Evolutionary conservation across 2,888 invertebrate genomes (phyloP).

Genomic region (Ariolimax columbianus): DNA sequence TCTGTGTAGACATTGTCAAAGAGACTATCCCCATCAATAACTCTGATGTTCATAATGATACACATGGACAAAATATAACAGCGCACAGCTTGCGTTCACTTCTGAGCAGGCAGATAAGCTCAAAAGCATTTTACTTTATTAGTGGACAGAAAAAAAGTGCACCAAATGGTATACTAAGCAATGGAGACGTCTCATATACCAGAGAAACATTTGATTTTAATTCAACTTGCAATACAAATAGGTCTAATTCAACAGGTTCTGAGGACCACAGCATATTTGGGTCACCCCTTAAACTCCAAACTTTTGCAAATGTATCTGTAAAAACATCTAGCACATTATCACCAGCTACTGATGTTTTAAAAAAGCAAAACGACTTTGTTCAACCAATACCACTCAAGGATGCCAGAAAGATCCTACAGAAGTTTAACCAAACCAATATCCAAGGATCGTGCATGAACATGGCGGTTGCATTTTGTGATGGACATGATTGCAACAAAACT

Average conservation of each 20-base stretch:
- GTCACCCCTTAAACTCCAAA: constrained; percentile 38
- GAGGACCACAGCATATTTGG: constrained; percentile 25
- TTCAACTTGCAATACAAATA: constrained; percentile 1
- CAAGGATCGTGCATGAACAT: background rate
- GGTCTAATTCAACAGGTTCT: background rate
- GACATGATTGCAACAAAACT: constrained; percentile 25
- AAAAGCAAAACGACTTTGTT: background rate
- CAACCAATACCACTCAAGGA: background rate
- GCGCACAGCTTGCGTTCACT: constrained; percentile 6
- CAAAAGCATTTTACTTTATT: constrained; percentile 19
- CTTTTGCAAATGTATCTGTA: constrained; percentile 32
- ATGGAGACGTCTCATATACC: constrained; percentile 8
- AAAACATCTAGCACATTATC: constrained; percentile 11
- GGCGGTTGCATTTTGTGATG: constrained; percentile 23
- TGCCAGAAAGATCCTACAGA: background rate
- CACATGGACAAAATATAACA: background rate
- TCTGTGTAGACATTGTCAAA: background rate
- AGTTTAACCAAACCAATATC: background rate
- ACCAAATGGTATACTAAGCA: background rate
- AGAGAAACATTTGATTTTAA: constrained; percentile 5
- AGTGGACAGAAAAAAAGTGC: background rate
- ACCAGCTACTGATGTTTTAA: background rate
- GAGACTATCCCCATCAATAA: background rate
- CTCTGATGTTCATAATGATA: background rate
- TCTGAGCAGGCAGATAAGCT: background rate